Evolutionary conservation across 2,888 invertebrate genomes (phyloP), one percentile per base, ranked within the genome.

Genomic region (Amphipyra tragopoginis): DNA sequence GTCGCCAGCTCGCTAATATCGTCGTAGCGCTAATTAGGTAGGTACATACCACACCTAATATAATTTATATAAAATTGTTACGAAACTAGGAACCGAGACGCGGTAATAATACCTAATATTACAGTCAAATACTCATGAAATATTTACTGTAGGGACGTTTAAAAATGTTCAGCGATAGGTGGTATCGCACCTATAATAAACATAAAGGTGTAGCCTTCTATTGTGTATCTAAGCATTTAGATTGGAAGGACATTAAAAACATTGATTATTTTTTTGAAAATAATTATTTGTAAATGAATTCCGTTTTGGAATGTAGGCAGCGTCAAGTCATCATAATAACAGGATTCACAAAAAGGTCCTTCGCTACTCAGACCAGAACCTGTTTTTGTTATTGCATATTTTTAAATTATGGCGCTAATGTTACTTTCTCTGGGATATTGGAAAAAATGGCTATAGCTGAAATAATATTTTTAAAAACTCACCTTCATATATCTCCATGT

Each of bases 401-500:
- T 75, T 73, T 56, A 65, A 75, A 76, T 70, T 62, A 69, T 65
- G 67, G 63, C 78, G 67, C 61, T 54, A 56, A 45, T 53, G 36
- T 53, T 39, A 40, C 29, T 56, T 14, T 62, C 21, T 54, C 5
- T 11, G 26, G 1, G 14, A 42, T 29, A 39, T n/a, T 38, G 8
- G 0, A 47, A 65, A 66, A 60, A 64, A 60, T 11, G 2, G 11
- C n/a, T 34, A 49, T 0, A 51, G 29, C 42, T 44, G 7, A 75
- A 84, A 79, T 67, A 69, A 52, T 73, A 69, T 59, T 78, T 21
- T 51, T 52, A 64, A 75, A 78, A 77, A 86, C 93, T 92, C 80
- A 94, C 94, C 93, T 86, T 91, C 93, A 80, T 85, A 87, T 85
- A 88, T 89, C 83, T 94, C 94, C 94, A 94, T 94, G 88, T 92